Evolutionary conservation across 2,113 vertebrate species (phyloP), one percentile per base, ranked within the genome.

Genomic region (Colaptes auratus): DNA sequence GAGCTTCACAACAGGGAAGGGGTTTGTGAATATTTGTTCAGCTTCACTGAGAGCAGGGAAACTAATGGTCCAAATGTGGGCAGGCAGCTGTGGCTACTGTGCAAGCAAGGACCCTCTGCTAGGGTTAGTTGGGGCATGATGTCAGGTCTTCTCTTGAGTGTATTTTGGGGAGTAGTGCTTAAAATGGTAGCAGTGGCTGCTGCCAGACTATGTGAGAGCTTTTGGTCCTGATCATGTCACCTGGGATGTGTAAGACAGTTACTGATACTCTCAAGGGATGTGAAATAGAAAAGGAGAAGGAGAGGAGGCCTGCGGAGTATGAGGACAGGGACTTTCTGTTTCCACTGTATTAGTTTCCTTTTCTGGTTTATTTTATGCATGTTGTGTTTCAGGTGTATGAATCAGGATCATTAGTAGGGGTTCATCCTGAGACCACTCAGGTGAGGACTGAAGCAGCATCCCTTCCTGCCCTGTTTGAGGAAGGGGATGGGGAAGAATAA

Each of bases 61-160:
- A 42, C 30, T 24, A 21, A 2, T 4, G n/a, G 30, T 46, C 5
- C 0, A 0, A 25, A 23, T 7, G 12, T 15, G 64, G 5, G n/a
- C 4, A 82, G 17, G 10, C 46, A 48, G 73, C 56, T 59, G 33
- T 27, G 36, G 60, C 53, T 74, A 10, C 55, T 72, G 55, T 55
- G 61, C 44, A 46, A 28, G 35, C 66, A 64, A 50, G 35, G 58
- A 35, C 0, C 0, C 12, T 23, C 19, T 77, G 4, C 55, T 67
- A 5, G 21, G 31, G 35, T 20, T 25, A n/a, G 42, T 0, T 72
- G 73, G 21, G 64, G 44, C n/a, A 30, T 11, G 28, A 28, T 35
- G 15, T 30, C 63, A 42, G 70, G 16, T 67, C 16, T 44, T 21
- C 39, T 61, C 31, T 39, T 89, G 52, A 56, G 52, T 5, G 0